Evolutionary conservation across 2,113 vertebrate species (phyloP), one percentile per base, ranked within the genome.

Genomic region (Chionodraco myersi): DNA sequence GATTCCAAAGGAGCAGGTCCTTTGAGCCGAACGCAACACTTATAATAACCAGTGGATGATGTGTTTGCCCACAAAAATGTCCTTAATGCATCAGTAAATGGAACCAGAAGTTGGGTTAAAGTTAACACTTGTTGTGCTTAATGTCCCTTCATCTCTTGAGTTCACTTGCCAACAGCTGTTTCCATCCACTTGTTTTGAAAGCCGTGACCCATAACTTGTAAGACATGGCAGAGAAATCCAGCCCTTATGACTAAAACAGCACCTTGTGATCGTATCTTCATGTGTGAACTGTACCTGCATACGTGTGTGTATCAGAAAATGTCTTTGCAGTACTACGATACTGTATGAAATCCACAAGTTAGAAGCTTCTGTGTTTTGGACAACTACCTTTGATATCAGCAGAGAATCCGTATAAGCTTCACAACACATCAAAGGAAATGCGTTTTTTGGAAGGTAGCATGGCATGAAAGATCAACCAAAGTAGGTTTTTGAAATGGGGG

Each of bases 181-280:
- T 88, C 77, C 84, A 71, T 85, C 18, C 49, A 60, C 75, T 82
- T 88, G 79, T 82, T 92, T 82, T 82, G 44, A 89, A 83, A 80
- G 75, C 79, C 18, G 9, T 83, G 80, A 87, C 64, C 76, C 72
- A 52, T 74, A 87, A 86, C 45, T 75, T 9, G 9, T 82, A 76
- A 70, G 57, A 66, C 44, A 64, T 2, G 53, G 58, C 57, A 79
- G 71, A 62, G 61, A 65, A 89, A 84, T 90, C 52, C 74, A 12
- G 1, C 61, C 49, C 52, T 69, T 36, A 83, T 61, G 75, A 77
- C 66, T 76, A 68, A 65, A 83, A 70, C 82, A 74, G 74, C 5
- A 10, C 12, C 60, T 72, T 73, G 65, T 74, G 61, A 81, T 79
- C 51, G 41, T 34, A 75, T 83, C 18, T 66, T 26, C 68, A 75